Conservation (phyloP, 2,797 vertebrate species). For the Lepus oiostolus region DNA sequence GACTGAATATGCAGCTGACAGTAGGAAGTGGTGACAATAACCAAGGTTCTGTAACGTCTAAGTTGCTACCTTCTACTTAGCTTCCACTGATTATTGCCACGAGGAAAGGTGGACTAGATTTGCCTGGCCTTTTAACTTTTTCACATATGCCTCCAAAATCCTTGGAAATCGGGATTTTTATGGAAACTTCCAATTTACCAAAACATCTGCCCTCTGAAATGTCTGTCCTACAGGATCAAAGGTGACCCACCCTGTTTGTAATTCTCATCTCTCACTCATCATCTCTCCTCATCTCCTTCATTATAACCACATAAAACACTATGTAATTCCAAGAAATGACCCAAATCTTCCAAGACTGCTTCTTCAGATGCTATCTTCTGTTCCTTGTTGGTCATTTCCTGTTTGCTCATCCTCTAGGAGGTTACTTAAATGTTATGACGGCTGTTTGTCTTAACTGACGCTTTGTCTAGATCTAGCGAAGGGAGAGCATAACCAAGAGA, state of each 20-base stretch:
- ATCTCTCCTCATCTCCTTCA: background rate
- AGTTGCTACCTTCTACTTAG: background rate
- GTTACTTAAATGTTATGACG: background rate
- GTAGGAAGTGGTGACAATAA: background rate
- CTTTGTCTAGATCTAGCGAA: background rate
- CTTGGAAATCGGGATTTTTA: background rate
- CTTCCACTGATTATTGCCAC: background rate
- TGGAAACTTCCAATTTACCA: background rate
- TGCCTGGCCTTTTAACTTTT: background rate
- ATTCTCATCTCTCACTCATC: background rate
- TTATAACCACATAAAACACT: background rate
- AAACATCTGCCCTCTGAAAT: background rate
- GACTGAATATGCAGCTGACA: background rate
- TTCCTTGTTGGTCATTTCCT: background rate
- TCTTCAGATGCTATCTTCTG: background rate
- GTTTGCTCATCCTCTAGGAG: background rate
- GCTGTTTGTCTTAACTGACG: background rate
- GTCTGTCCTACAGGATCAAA: background rate
- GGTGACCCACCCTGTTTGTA: background rate
- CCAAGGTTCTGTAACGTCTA: background rate
- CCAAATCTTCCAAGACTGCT: background rate
- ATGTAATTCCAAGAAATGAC: background rate
- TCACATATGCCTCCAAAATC: background rate
- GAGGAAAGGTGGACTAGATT: background rate
- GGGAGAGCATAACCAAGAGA: background rate